Evolutionary conservation across 1,140 invertebrate species (phyloP).

Genomic region (Neodiprion virginianus): DNA sequence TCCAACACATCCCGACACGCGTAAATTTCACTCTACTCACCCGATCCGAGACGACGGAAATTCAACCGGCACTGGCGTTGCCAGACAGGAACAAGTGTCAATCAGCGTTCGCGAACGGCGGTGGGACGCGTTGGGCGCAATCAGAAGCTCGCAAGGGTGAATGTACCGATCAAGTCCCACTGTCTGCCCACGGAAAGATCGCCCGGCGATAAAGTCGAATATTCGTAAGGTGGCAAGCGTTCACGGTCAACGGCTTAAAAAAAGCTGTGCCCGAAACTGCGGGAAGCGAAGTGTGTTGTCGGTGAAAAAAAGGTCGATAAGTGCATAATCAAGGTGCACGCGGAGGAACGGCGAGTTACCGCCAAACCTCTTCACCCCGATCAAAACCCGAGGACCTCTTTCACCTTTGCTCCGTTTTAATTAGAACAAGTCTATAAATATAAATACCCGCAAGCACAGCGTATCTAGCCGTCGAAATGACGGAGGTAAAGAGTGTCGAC

Average conservation of each 20-base stretch:
- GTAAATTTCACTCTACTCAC: too few relatives aligned
- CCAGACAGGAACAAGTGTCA: constrained; percentile 54
- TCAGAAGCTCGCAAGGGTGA: background rate
- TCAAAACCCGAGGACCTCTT: background rate
- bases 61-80: constrained; percentile 19
- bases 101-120: constrained; percentile 42
- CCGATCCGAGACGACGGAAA: background rate
- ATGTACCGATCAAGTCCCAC: background rate
- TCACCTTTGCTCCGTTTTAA: background rate
- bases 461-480: background rate
- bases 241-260: too few relatives aligned
- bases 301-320: too few relatives aligned
- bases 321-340: too few relatives aligned
- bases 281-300: too few relatives aligned
- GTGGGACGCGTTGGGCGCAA: constrained; percentile 10
- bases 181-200: background rate
- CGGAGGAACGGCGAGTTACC: too few relatives aligned
- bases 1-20: too few relatives aligned
- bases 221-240: background rate
- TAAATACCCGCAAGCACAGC: background rate
- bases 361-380: too few relatives aligned
- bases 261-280: too few relatives aligned
- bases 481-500: background rate
- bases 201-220: background rate
- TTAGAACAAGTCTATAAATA: background rate